A percentile compares a stretch with the other conserved stretches of the same genome.
These are phyloP conservation scores for Coracias cyanogaster DNA, from an alignment of 2,797 vertebrate species.

Conservation along the genomic window DNA sequence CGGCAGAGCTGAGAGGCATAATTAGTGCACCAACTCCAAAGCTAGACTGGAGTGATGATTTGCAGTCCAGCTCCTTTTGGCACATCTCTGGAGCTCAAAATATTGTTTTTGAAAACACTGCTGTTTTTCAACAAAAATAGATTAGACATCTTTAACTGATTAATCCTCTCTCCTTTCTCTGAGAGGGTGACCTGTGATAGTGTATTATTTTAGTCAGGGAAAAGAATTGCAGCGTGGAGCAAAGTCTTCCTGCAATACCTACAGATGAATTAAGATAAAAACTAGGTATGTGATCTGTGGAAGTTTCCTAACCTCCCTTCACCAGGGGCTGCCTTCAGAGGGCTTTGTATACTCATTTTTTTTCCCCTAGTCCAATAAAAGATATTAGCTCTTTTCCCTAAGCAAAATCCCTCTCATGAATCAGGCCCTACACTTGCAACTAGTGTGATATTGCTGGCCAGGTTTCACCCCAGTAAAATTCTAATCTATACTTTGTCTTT, in stretches of 20 bases:
- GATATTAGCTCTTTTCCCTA: slow-evolving; percentile 77
- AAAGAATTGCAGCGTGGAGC: neutral
- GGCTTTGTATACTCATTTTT: slow-evolving; percentile 69
- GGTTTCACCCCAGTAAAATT: slow-evolving; percentile 86
- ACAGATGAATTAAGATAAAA: slow-evolving; percentile 41
- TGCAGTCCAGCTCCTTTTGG: neutral
- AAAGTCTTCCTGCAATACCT: slow-evolving; percentile 41
- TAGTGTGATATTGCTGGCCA: slow-evolving; percentile 77
- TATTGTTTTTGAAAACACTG: slow-evolving; percentile 57
- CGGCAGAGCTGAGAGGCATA: neutral
- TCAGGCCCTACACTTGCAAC: slow-evolving; percentile 73
- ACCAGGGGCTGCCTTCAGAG: slow-evolving; percentile 58
- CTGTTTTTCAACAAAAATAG: slow-evolving; percentile 39
- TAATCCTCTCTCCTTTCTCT: slow-evolving; percentile 47
- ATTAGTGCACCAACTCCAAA: slow-evolving; percentile 44
- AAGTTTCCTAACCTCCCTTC: slow-evolving; percentile 45
- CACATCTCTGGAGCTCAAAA: slow-evolving; percentile 58
- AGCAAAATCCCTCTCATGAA: slow-evolving; percentile 76
- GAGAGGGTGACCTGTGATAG: slow-evolving; percentile 35
- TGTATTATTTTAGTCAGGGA: slow-evolving; percentile 37
- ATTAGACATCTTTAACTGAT: slow-evolving; percentile 69
- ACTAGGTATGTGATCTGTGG: neutral
- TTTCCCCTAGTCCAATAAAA: slow-evolving; percentile 72
- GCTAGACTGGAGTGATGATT: slow-evolving; percentile 15
- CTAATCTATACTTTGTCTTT: slow-evolving; percentile 89